Base-by-base conservation (phyloP, 2,888 invertebrate species). In the Orchesella flavescens region DNA sequence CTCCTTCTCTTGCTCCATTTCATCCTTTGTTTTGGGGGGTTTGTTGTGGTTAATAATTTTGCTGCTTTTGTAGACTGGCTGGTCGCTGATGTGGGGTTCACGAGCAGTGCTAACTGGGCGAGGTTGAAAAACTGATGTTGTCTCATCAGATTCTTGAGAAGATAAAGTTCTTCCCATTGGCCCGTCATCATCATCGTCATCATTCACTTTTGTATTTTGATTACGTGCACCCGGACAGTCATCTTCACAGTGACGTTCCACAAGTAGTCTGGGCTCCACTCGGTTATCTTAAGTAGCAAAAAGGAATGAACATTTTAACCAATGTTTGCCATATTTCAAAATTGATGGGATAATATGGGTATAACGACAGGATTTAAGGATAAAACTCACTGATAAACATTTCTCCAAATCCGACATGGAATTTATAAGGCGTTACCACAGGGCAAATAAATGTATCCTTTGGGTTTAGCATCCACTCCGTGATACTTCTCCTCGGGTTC, bases 381-480 rank as follows among this genome's bases (percentile, higher is more conserved):
- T n/a, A n/a, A 34, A 34, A 34, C 65, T 19, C 57, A 43, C 69
- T 15, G 1, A 19, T 4, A 46, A 71, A 78, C 53, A 71, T 34
- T 55, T 84, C 84, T n/a, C 84, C 84, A 71, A 75, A 84, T 1
- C 53, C 80, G 1, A 84, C 17, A 65, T 84, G 84, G 55, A 80
- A 43, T 0, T 74, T 44, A 43, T 84, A 84, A 7, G 19, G 5
- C 1, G n/a, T 55, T 5, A 66, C 23, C 5, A 46, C 7, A 1
- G 76, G 55, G n/a, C 82, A 83, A 0, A 5, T 55, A n/a, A 63
- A 80, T 15, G 57, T 34, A 12, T 44, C 63, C 53, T 63, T 76
- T 1, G 12, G 15, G 10, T 73, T 53, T 15, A 73, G 44, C 3
- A 19, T 61, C 79, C 79, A 84, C 23, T 75, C 63, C 7, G 23